phyloP scores from a whole-genome alignment of 30 jellyfish, hydroid and myxozoan genomes.

The Calvadosia cruxmelitensis region DNA sequence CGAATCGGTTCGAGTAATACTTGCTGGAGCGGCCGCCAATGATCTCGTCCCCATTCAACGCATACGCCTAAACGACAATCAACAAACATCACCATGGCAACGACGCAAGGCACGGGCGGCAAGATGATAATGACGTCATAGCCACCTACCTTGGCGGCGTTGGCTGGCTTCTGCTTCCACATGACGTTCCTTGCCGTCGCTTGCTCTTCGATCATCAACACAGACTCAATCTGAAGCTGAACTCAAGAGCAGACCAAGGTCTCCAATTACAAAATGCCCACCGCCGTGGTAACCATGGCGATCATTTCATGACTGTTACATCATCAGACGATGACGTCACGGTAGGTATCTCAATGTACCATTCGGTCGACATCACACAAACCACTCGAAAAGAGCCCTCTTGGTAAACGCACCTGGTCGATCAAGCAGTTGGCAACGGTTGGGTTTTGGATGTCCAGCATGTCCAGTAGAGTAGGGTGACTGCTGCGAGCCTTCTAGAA shows the following conservation, averaged over 20 bases:
- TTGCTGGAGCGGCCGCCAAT: conserved; percentile 76
- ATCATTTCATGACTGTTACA: no score
- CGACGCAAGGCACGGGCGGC: neutral
- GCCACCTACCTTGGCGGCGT: conserved; percentile 45
- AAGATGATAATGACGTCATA: neutral
- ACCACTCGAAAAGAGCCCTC: neutral
- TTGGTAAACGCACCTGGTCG: conserved; percentile 71
- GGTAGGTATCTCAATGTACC: no score
- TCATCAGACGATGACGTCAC: no score
- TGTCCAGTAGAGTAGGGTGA: conserved; percentile 67
- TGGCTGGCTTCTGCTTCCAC: conserved; percentile 51
- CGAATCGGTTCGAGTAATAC: conserved; percentile 47
- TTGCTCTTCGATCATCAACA: conserved; percentile 55
- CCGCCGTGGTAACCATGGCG: no score
- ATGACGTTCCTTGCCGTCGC: conserved; percentile 66
- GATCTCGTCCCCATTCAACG: conserved; percentile 74
- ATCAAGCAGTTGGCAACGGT: conserved; percentile 63
- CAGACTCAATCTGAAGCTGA: conserved; percentile 61
- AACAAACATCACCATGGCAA: neutral
- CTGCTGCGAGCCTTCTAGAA: conserved; percentile 59
- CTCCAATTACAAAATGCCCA: no score
- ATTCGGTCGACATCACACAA: neutral
- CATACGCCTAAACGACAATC: conserved; percentile 55
- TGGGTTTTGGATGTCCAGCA: conserved; percentile 51
- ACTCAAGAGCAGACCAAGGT: no score